Conservation (phyloP, 2,888 invertebrate species). For the Megaustenia siamemsis region DNA sequence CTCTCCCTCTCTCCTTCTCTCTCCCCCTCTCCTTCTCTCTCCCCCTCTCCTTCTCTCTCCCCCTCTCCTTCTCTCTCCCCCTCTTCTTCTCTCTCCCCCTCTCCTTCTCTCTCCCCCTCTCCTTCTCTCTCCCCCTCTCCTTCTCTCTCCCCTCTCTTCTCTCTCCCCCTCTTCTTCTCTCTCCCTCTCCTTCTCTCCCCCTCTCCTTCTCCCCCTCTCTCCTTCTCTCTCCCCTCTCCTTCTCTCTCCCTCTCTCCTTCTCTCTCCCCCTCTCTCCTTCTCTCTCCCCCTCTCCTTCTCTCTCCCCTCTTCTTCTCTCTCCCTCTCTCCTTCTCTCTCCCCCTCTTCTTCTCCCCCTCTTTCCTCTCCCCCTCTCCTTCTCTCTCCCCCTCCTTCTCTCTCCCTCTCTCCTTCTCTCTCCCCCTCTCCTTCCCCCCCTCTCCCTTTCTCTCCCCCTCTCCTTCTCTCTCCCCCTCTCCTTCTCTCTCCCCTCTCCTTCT, state of each 20-base stretch:
- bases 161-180: neutral
- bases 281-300: neutral
- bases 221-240: neutral
- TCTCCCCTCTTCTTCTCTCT: neutral
- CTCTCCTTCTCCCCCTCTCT: neutral
- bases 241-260: neutral
- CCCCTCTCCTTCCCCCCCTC: neutral
- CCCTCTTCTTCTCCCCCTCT: neutral
- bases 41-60: no score
- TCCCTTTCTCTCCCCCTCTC: neutral
- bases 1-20: neutral
- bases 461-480: neutral
- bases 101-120: slow-evolving; percentile 9
- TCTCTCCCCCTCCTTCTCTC: neutral
- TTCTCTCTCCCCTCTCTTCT: neutral
- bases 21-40: no score
- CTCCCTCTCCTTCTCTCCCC: neutral
- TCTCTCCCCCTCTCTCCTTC: neutral
- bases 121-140: slow-evolving; percentile 9
- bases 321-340: neutral
- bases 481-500: neutral
- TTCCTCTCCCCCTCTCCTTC: neutral
- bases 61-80: slow-evolving; percentile 9
- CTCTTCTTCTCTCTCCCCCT: slow-evolving; percentile 9
- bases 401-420: neutral